Base-by-base conservation (phyloP, 2,888 invertebrate genomes). In the Autographa gamma region DNA sequence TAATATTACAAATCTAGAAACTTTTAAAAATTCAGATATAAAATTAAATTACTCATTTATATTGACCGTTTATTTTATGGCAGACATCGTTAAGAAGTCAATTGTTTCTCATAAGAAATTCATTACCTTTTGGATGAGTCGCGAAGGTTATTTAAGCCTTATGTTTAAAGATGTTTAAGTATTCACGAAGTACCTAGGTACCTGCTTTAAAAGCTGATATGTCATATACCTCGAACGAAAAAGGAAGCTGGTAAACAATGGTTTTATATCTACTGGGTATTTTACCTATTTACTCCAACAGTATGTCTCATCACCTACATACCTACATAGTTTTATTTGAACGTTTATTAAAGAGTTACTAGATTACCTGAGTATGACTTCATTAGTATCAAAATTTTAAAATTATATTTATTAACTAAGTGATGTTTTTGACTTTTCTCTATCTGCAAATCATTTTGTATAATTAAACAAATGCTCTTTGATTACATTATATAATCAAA, bases 51-150 rank as follows among this genome's bases (percentile, higher is more conserved):
- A 54, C 54, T 2, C 18, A 9, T 18, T 54, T 54, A 19, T 11
- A 18, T 18, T 54, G 19, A 5, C 54, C 11, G 19, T 25, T 48
- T 56, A 18, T 54, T 54, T 54, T 19, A 9, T 54, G 9, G 54
- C 4, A 19, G 2, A 13, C 13, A 25, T 56, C 54, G 54, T 54
- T 54, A 19, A 13, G 54, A 56, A 25, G 54, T 19, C 19, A 56
- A 56, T 56, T 56, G 54, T 56, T 56, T 56, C 25, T 25, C 5
- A 19, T 56, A 56, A 56, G 54, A 25, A 56, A 56, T 56, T 19
- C 54, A 19, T 19, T 19, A 13, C 54, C 54, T 18, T 56, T 56
- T 56, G 13, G 54, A 56, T 25, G 54, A 56, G 54, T 56, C 3
- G 4, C 25, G 19, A 56, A 25, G 54, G 54, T 56, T 11, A 56